Evolutionary conservation across 2,888 invertebrate genomes (phyloP), one percentile per base, ranked within the genome.

Genomic region (Melinaea menophilus): DNA sequence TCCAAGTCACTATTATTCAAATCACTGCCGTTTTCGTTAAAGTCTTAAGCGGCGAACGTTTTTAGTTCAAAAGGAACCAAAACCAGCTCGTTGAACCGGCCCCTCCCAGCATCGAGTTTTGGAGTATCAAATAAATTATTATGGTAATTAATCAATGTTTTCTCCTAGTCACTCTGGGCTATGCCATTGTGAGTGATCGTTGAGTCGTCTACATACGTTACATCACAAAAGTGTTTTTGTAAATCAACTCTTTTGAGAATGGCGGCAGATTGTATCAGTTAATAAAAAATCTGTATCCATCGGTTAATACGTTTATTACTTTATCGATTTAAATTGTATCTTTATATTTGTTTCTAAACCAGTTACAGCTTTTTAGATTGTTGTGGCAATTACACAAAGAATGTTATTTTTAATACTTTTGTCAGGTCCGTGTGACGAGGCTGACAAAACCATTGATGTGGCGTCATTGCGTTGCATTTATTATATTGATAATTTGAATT

Each of bases 101-200:
- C 83, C 85, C 86, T 81, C 85, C 85, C 81, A 76, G 75, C 85
- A 86, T 88, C 88, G 85, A 87, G 86, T 88, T 90, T 87, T 84
- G 82, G 88, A 85, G 89, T 90, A 90, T 88, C 90, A 90, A 90
- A 90, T 90, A 90, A 90, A 90, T 90, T 87, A 90, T 90, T 90
- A 89, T 90, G 88, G 88, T 90, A 90, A 90, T 90, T 90, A 90
- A 90, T 90, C 90, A 90, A 88, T 86, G 90, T 90, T 90, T 90
- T 90, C 89, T 90, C 85, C 89, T 77, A 90, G 89, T 90, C 90
- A 90, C 87, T 90, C 81, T 75, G 78, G 79, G 80, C 81, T 75
- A 70, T 75, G 75, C 84, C 75, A 88, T 88, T 90, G 89, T 89
- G 87, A 89, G 83, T 88, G 89, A 89, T 88, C 86, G 87, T 82